These are phyloP conservation scores for Druon quercuslanigerum DNA, from an alignment of 1,140 invertebrate species.

Conservation along the genomic window DNA sequence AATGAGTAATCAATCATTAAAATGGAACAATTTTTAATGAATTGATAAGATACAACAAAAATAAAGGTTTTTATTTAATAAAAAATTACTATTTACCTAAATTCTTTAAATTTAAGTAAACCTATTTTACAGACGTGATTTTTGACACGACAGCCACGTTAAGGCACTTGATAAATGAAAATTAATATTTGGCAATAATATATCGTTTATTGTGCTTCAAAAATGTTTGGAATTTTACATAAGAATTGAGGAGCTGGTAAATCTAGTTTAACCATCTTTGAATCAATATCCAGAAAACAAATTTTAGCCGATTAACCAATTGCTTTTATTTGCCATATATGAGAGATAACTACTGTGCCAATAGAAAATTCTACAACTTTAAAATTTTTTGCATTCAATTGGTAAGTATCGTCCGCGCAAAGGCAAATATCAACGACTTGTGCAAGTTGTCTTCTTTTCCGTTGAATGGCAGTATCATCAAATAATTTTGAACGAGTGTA, in stretches of 20 bases:
- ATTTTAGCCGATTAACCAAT: background rate
- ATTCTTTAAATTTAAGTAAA: too few relatives aligned
- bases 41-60: too few relatives aligned
- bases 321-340: background rate
- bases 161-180: background rate
- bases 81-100: too few relatives aligned
- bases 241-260: background rate
- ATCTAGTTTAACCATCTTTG: background rate
- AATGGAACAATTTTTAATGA: too few relatives aligned
- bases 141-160: background rate
- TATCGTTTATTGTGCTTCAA: background rate
- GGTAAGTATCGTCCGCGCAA: background rate
- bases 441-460: slow-evolving; percentile 33
- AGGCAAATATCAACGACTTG: slow-evolving; percentile 32
- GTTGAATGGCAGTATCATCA: slow-evolving; percentile 10
- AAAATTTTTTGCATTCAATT: background rate
- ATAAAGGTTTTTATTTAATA: too few relatives aligned
- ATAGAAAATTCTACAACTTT: background rate
- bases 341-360: background rate
- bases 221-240: background rate
- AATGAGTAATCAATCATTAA: too few relatives aligned
- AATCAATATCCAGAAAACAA: background rate
- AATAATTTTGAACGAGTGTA: slow-evolving; percentile 28
- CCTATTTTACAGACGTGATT: too few relatives aligned
- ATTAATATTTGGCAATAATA: background rate